phyloP scores from a whole-genome alignment of 2,797 vertebrate species.

The Rallus crepitans region DNA sequence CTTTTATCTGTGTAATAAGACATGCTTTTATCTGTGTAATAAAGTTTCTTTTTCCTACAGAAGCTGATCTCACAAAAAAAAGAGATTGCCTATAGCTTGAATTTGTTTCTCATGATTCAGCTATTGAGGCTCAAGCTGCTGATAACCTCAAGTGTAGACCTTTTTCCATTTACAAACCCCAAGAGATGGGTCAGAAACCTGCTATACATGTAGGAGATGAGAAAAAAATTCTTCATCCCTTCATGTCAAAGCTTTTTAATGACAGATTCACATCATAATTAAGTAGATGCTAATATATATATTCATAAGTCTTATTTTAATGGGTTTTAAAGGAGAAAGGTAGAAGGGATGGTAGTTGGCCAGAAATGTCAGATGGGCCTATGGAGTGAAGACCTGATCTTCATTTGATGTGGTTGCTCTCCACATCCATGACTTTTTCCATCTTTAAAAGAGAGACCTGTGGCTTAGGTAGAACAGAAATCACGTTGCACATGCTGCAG shows the following conservation, averaged over 20 bases:
- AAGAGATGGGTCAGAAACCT: neutral
- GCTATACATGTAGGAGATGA: neutral
- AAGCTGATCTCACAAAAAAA: neutral
- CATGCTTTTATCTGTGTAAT: neutral
- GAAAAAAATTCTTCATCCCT: neutral
- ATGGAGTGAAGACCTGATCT: neutral
- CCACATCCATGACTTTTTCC: neutral
- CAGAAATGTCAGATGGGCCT: neutral
- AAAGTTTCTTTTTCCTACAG: neutral
- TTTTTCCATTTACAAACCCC: neutral
- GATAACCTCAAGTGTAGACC: neutral
- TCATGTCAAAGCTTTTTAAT: neutral
- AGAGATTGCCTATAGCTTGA: neutral
- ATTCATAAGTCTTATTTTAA: neutral
- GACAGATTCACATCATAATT: neutral
- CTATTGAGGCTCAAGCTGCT: neutral
- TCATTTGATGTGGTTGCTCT: neutral
- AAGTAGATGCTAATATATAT: neutral
- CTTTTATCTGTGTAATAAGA: neutral
- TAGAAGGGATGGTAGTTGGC: neutral
- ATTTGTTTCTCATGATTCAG: neutral
- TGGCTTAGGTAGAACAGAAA: neutral
- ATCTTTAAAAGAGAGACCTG: neutral
- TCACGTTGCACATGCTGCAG: neutral
- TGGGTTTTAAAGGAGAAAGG: neutral